A percentile compares a stretch with the other conserved stretches of the same genome.
phyloP scores from a whole-genome alignment of 2,888 invertebrate genomes.

The Amphimallon solstitiale region DNA sequence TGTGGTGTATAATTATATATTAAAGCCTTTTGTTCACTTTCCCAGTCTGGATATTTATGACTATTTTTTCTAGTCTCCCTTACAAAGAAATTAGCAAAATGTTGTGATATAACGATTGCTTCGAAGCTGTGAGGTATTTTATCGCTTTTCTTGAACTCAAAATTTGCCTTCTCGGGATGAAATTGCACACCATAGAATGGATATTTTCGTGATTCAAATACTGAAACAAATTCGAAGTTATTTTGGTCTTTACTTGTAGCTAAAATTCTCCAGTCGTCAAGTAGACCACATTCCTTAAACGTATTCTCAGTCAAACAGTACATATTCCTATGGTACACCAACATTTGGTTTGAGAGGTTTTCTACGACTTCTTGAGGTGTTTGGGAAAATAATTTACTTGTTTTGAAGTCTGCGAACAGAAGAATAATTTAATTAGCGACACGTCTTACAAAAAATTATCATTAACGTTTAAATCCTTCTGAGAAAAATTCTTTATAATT shows the following conservation, averaged over 20 bases:
- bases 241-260: conserved; percentile 75
- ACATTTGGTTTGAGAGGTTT: conserved; percentile 68
- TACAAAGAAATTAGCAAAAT: conserved; percentile 85
- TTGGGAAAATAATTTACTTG: conserved; percentile 73
- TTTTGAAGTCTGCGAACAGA: conserved; percentile 65
- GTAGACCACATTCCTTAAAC: conserved; percentile 67
- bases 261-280: conserved; percentile 74
- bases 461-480: no score
- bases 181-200: conserved; percentile 91
- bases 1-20: conserved; percentile 77
- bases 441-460: no score
- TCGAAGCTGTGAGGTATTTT: conserved; percentile 73
- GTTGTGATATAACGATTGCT: conserved; percentile 74
- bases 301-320: conserved; percentile 60
- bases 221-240: conserved; percentile 77
- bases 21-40: conserved; percentile 66
- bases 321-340: conserved; percentile 77
- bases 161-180: conserved; percentile 90
- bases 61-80: conserved; percentile 75
- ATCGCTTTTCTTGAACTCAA: conserved; percentile 74
- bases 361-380: conserved; percentile 70
- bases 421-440: no score
- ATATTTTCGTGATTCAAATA: conserved; percentile 75
- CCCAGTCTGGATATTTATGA: conserved; percentile 67
- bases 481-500: no score